A percentile compares a stretch with the other conserved stretches of the same genome.
These are phyloP conservation scores for Agelastica alni DNA, from an alignment of 2,888 invertebrate genomes.

Conservation along the genomic window DNA sequence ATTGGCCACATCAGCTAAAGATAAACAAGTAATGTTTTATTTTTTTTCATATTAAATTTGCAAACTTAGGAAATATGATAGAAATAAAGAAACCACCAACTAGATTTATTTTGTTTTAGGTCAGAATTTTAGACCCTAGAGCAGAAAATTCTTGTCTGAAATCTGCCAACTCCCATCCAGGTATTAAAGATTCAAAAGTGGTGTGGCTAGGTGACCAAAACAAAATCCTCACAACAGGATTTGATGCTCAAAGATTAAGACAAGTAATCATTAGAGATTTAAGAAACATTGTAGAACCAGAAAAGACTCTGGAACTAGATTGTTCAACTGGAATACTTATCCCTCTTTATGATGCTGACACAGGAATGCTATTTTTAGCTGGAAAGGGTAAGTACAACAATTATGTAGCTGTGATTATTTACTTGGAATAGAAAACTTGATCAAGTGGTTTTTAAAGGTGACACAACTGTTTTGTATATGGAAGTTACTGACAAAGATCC, in stretches of 20 bases:
- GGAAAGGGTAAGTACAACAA: constrained; percentile 70
- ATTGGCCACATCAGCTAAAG: constrained; percentile 88
- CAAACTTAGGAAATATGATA: no score
- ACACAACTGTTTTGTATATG: constrained; percentile 87
- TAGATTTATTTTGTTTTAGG: no score
- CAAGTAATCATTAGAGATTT: constrained; percentile 89
- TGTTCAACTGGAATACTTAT: constrained; percentile 89
- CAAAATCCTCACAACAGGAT: constrained; percentile 86
- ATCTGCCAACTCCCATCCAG: constrained; percentile 80
- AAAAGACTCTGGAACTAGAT: constrained; percentile 80
- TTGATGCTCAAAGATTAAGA: constrained; percentile 82
- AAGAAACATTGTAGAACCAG: constrained; percentile 75
- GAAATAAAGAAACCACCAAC: no score
- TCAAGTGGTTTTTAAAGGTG: constrained; percentile 62
- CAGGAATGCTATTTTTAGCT: constrained; percentile 92
- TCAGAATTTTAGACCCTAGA: constrained; percentile 85
- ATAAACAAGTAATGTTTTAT: constrained; percentile 69
- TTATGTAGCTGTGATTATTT: no score
- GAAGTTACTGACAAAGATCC: constrained; percentile 90
- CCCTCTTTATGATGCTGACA: constrained; percentile 91
- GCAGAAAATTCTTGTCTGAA: constrained; percentile 64
- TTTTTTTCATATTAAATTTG: not conserved
- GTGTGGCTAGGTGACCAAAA: constrained; percentile 89
- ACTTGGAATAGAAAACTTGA: no score
- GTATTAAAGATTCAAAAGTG: constrained; percentile 88